phyloP scores from a whole-genome alignment of 2,888 invertebrate species.

The Nasonovia ribisnigri region DNA sequence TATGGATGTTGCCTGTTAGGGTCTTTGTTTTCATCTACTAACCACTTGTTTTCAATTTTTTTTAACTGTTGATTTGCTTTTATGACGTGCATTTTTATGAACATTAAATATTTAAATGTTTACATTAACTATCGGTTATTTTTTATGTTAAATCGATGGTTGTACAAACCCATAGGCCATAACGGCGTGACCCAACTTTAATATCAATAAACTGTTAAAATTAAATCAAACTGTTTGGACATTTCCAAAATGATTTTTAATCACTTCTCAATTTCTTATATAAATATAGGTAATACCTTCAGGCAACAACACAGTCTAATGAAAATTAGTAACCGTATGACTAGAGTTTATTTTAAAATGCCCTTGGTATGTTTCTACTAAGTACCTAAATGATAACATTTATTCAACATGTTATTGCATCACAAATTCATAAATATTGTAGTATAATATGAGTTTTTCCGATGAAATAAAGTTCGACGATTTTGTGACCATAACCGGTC shows the following conservation, averaged over 20 bases:
- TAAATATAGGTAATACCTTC: neutral
- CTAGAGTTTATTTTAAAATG: neutral
- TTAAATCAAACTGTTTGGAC: neutral
- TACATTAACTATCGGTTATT: neutral
- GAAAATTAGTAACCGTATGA: neutral
- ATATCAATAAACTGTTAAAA: neutral
- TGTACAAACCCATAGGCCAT: neutral
- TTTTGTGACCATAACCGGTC: neutral
- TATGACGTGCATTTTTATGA: neutral
- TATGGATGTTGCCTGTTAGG: neutral
- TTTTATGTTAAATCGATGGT: neutral
- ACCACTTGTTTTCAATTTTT: neutral
- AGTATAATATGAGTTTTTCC: neutral
- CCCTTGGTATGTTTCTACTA: neutral
- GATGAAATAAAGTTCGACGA: neutral
- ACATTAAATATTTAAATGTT: neutral
- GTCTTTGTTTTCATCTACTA: neutral
- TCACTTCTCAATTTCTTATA: neutral
- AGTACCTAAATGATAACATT: neutral
- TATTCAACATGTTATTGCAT: neutral
- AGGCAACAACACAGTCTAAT: neutral
- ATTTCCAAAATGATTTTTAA: neutral
- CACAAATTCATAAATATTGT: neutral
- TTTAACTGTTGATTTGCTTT: neutral
- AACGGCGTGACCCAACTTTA: neutral